These are phyloP conservation scores for Poeciliopsis infans DNA, from an alignment of 2,797 vertebrate genomes.

Conservation along the genomic window DNA sequence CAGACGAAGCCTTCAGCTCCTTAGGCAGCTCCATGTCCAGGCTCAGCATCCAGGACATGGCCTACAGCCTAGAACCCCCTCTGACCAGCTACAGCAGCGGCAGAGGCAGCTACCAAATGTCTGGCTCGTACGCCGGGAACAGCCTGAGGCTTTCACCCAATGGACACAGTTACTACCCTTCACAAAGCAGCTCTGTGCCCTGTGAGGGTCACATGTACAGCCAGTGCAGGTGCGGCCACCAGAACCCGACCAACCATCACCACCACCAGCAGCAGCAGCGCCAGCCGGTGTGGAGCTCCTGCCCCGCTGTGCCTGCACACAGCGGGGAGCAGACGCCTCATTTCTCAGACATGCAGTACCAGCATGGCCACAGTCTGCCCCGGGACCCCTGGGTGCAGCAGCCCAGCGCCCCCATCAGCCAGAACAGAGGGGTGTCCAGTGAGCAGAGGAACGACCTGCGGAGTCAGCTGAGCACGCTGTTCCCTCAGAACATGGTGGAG, in stretches of 20 bases:
- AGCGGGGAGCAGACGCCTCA: not conserved
- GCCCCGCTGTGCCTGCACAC: not conserved
- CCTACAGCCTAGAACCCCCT: constrained; percentile 24
- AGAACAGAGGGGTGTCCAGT: constrained; percentile 8
- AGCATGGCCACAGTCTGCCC: constrained; percentile 39
- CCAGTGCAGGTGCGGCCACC: constrained; percentile 28
- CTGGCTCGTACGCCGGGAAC: constrained; percentile 1
- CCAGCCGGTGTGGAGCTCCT: constrained; percentile 20
- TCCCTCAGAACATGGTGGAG: constrained; percentile 72
- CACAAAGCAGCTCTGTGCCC: not conserved
- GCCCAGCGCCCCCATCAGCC: not conserved
- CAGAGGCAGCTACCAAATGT: constrained; percentile 54
- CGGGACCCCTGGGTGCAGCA: constrained; percentile 48
- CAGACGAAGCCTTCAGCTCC: constrained; percentile 73
- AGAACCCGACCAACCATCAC: not conserved
- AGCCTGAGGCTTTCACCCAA: not conserved
- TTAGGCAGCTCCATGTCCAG: constrained; percentile 63
- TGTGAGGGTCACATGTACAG: not conserved
- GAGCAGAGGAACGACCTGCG: constrained; percentile 50
- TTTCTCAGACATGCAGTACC: constrained; percentile 9
- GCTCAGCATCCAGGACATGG: constrained; percentile 49
- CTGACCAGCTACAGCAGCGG: constrained; percentile 69
- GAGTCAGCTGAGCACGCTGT: constrained; percentile 73
- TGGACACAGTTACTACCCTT: not conserved
- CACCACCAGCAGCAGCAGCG: not conserved